phyloP scores from a whole-genome alignment of 2,888 invertebrate species.

The Scotopteryx bipunctaria region DNA sequence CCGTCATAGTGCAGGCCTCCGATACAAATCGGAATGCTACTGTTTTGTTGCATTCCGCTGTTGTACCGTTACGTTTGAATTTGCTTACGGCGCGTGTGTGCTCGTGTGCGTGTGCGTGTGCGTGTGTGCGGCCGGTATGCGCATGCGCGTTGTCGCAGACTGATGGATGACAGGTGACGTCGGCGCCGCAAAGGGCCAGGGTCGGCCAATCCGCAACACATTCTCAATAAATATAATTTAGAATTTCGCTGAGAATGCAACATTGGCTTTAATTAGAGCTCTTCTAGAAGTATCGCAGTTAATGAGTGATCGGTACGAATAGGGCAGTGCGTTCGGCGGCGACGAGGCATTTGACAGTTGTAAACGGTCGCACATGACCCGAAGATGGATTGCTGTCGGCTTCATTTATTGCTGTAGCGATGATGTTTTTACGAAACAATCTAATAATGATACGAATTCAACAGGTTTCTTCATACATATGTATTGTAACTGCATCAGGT shows the following conservation, averaged over 20 bases:
- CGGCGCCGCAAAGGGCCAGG: conserved; percentile 50
- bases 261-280: conserved; percentile 51
- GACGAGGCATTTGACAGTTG: conserved; percentile 25
- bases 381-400: conserved; percentile 18
- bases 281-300: conserved; percentile 49
- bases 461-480: too few relatives aligned
- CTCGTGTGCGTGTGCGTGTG: conserved; percentile 40
- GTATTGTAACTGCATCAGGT: too few relatives aligned
- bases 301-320: conserved; percentile 48
- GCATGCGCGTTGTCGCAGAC: conserved; percentile 76
- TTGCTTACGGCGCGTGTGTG: conserved; percentile 49
- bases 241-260: conserved; percentile 45
- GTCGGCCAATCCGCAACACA: conserved; percentile 46
- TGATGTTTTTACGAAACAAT: not conserved
- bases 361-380: conserved; percentile 17
- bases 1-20: conserved; percentile 50
- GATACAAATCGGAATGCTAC: conserved; percentile 64
- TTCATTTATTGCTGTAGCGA: not conserved
- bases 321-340: conserved; percentile 15
- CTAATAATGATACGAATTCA: not conserved
- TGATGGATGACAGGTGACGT: conserved; percentile 83
- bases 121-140: conserved; percentile 52
- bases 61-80: conserved; percentile 80
- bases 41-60: conserved; percentile 73
- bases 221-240: conserved; percentile 57